Evolutionary conservation across 2,797 vertebrate species (phyloP).

Genomic region (Apogon hyalosoma): DNA sequence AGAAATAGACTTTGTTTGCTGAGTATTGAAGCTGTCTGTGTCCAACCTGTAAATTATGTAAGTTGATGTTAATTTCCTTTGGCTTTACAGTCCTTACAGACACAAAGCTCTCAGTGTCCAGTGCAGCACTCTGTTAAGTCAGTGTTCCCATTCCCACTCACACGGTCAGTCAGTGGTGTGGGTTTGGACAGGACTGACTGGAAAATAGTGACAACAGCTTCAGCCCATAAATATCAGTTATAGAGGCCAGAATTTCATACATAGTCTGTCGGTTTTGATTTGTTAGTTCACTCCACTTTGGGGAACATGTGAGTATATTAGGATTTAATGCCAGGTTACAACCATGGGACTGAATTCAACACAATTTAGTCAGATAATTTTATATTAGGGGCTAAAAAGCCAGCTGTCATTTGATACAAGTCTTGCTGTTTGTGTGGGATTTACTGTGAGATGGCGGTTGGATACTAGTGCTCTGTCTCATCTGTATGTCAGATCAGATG

Average conservation of each 20-base stretch:
- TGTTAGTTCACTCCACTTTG: background rate
- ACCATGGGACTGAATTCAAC: background rate
- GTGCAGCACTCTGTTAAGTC: conserved; percentile 41
- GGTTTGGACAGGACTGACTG: conserved; percentile 41
- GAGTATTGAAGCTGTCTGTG: conserved; percentile 25
- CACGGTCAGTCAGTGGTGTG: conserved; percentile 46
- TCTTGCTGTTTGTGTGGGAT: conserved; percentile 7
- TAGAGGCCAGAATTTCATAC: conserved; percentile 2
- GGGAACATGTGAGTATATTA: background rate
- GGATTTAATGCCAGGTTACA: background rate
- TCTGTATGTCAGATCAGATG: too few relatives aligned
- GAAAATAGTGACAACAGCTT: conserved; percentile 49
- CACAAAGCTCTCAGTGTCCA: conserved; percentile 48
- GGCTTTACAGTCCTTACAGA: conserved; percentile 37
- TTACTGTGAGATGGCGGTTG: background rate
- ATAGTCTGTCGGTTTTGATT: background rate
- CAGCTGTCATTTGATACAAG: background rate
- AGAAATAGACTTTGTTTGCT: background rate
- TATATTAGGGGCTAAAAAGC: background rate
- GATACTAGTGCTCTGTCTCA: background rate
- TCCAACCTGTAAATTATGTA: conserved; percentile 30
- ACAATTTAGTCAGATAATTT: background rate
- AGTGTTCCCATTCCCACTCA: conserved; percentile 46
- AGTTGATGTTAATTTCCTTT: conserved; percentile 43
- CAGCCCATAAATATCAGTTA: conserved; percentile 30